phyloP scores from a whole-genome alignment of 1,140 invertebrate genomes.

The Drosophila bocqueti region DNA sequence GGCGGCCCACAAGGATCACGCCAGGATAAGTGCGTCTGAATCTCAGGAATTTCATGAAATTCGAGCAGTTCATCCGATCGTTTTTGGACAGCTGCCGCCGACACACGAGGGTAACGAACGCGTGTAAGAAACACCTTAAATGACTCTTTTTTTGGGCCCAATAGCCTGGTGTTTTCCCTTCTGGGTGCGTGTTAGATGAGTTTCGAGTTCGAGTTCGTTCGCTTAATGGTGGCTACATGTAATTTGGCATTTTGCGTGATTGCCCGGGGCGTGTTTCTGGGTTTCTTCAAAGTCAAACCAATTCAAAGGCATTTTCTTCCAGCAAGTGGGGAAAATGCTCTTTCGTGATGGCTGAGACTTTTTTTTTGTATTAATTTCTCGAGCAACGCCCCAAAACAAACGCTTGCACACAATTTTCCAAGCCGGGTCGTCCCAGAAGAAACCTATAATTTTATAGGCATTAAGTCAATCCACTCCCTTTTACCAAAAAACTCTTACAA shows the following conservation, averaged over 20 bases:
- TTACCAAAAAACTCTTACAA: conserved; percentile 41
- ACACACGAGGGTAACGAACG: conserved; percentile 31
- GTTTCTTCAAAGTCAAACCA: conserved; percentile 50
- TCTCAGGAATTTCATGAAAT: conserved; percentile 40
- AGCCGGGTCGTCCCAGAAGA: conserved; percentile 32
- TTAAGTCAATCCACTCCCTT: conserved; percentile 63
- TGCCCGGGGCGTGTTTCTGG: conserved; percentile 75
- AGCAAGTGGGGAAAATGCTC: conserved; percentile 59
- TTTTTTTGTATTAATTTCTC: conserved; percentile 73
- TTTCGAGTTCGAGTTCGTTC: conserved; percentile 61
- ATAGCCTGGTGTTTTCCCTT: conserved; percentile 3
- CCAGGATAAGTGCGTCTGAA: conserved; percentile 38
- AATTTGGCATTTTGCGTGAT: conserved; percentile 84
- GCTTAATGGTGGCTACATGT: conserved; percentile 78
- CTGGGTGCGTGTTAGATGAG: conserved; percentile 71
- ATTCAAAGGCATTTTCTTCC: conserved; percentile 63
- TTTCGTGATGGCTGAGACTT: conserved; percentile 56
- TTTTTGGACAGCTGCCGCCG: conserved; percentile 19
- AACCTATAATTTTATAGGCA: conserved; percentile 81
- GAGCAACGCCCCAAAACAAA: conserved; percentile 68
- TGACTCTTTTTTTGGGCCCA: conserved; percentile 59
- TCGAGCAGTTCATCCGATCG: conserved; percentile 45
- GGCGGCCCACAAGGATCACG: conserved; percentile 24
- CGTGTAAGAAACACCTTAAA: conserved; percentile 77
- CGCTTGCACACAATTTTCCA: conserved; percentile 67